A percentile compares a stretch with the other conserved stretches of the same genome.
Evolutionary conservation across 2,888 invertebrate species (phyloP).

Genomic region (Chymomyza fuscimana): DNA sequence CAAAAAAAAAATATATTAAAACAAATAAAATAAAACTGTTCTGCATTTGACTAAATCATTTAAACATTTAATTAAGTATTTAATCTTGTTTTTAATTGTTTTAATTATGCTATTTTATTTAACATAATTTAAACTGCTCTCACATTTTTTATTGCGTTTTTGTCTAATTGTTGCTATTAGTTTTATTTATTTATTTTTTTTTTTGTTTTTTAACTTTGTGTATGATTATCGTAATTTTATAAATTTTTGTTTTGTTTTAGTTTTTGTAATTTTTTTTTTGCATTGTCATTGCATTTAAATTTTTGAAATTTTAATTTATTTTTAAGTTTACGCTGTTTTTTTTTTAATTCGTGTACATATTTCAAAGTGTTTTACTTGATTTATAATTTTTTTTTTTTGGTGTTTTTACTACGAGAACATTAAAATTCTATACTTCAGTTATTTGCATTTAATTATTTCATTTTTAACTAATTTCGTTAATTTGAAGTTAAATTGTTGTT

Average conservation of each 20-base stretch:
- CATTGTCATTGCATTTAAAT: slow-evolving; percentile 20
- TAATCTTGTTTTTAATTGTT: slow-evolving; percentile 41
- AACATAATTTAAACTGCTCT: slow-evolving; percentile 43
- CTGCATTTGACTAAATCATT: slow-evolving; percentile 31
- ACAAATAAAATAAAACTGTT: slow-evolving; percentile 20
- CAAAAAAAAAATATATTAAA: slow-evolving; percentile 36
- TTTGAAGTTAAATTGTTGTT: slow-evolving; percentile 23
- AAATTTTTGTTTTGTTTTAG: slow-evolving; percentile 22
- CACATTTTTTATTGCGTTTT: slow-evolving; percentile 38
- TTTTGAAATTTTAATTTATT: slow-evolving; percentile 20
- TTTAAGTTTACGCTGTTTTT: slow-evolving; percentile 31
- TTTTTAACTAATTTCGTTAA: slow-evolving; percentile 39
- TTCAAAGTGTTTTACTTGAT: slow-evolving; percentile 6
- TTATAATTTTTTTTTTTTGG: slow-evolving; percentile 38
- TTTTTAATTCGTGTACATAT: slow-evolving; percentile 37
- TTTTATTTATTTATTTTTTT: slow-evolving; percentile 20
- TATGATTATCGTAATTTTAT: slow-evolving; percentile 60
- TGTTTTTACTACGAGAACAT: slow-evolving; percentile 53
- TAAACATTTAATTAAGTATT: slow-evolving; percentile 4
- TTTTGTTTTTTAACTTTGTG: slow-evolving; percentile 38
- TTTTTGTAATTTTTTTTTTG: slow-evolving; percentile 18
- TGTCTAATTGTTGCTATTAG: slow-evolving; percentile 51
- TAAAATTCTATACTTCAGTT: slow-evolving; percentile 57
- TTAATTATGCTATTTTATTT: slow-evolving; percentile 50
- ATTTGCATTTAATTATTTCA: slow-evolving; percentile 38